phyloP scores from a whole-genome alignment of 2,797 vertebrate species.

The Poecile montanus region DNA sequence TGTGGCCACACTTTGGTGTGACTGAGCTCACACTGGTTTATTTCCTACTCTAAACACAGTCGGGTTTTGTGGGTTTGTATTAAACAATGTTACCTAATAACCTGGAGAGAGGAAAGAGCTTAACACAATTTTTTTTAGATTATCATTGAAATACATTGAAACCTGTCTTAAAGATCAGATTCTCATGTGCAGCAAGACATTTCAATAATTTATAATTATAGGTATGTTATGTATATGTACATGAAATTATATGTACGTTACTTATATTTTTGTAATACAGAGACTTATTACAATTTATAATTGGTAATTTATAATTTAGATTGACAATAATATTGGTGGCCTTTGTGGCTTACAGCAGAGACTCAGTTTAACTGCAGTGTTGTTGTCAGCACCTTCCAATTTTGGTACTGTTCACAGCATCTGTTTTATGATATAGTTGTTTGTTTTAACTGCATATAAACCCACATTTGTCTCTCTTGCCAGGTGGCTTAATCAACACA shows the following conservation, averaged over 20 bases:
- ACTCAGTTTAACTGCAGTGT: neutral
- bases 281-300: neutral
- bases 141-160: neutral
- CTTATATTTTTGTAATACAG: neutral
- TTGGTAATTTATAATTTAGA: neutral
- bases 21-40: neutral
- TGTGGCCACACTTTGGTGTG: neutral
- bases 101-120: neutral
- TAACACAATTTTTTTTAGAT: neutral
- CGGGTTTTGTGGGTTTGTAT: neutral
- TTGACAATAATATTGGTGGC: neutral
- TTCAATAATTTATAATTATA: neutral
- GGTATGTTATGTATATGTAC: neutral
- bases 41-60: neutral
- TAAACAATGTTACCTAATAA: neutral
- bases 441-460: neutral
- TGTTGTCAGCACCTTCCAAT: neutral
- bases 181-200: neutral
- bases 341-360: neutral
- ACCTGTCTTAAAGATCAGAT: neutral
- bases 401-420: neutral
- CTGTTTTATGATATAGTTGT: neutral
- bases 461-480: neutral
- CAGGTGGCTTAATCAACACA: constrained; percentile 93
- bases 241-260: neutral